Percentiles rank a stretch among this genome's conserved stretches.
Conservation (phyloP, 2,888 invertebrate genomes). For the Xestia sexstrigata region DNA sequence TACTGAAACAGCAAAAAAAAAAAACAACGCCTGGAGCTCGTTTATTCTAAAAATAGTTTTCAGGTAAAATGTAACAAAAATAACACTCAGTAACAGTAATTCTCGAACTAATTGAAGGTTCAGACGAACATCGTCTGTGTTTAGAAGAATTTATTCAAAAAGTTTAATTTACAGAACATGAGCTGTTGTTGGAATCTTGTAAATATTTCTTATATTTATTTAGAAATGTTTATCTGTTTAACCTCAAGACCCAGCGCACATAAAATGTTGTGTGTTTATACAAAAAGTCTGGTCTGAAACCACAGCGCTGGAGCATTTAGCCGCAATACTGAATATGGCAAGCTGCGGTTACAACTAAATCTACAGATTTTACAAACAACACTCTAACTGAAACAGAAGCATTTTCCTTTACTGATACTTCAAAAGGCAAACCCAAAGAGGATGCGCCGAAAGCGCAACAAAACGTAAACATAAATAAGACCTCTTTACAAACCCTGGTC, state of each 20-base stretch:
- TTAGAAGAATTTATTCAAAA: constrained; percentile 16
- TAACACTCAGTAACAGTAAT: not conserved
- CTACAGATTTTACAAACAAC: constrained; percentile 7
- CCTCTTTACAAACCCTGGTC: constrained; percentile 8
- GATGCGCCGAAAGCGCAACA: constrained; percentile 12
- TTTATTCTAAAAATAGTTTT: constrained; percentile 25
- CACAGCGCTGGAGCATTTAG: not conserved
- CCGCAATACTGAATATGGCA: constrained; percentile 19
- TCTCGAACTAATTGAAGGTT: constrained; percentile 23
- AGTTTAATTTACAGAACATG: constrained; percentile 26
- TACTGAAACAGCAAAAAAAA: constrained; percentile 17
- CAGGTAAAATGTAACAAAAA: constrained; percentile 23
- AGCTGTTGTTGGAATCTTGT: constrained; percentile 16
- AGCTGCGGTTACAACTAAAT: constrained; percentile 22
- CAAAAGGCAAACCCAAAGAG: constrained; percentile 9
- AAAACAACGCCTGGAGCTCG: not conserved
- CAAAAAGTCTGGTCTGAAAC: constrained; percentile 32
- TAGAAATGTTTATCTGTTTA: constrained; percentile 48
- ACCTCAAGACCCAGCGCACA: constrained; percentile 27
- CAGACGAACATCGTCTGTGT: constrained; percentile 14
- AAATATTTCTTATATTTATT: constrained; percentile 50
- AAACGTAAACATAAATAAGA: constrained; percentile 15
- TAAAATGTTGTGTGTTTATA: constrained; percentile 44
- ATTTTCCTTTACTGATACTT: constrained; percentile 5
- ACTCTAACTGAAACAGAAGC: not conserved